Base-by-base conservation (phyloP, 2,888 invertebrate species). In the Melitaea athalia region DNA sequence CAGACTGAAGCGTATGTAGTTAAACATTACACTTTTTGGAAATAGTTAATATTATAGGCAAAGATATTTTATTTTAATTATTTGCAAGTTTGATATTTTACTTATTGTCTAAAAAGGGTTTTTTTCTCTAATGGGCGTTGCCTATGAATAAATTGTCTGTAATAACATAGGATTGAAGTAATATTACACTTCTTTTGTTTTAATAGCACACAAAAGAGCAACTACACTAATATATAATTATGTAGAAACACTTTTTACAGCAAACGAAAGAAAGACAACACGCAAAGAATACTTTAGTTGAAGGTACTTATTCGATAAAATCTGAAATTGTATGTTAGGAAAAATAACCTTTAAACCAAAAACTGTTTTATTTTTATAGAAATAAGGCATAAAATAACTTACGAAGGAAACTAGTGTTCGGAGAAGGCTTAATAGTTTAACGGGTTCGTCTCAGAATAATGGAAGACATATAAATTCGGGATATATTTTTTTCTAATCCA, bases 381-480 rank as follows among this genome's bases (percentile, higher is more conserved):
- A 52, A 63, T 52, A 53, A 53, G 15, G 17, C 49, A 12, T 17
- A 53, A 38, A 62, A 14, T 53, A 15, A 42, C 7, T 31, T 43
- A 17, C 11, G 15, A n/a, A 14, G n/a, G 33, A 6, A 31, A 38
- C 8, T n/a, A 14, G 7, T 59, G 15, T 43, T 59, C 59, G 15
- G 15, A 45, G 15, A 12, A n/a, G 15, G 47, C 45, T 60, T 52
- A 52, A 53, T 52, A 65, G 78, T 79, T 78, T 72, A 77, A 70
- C 73, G 65, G 70, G 71, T 73, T 72, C 72, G 72, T 76, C 76
- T 63, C 72, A 72, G 75, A 79, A 75, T 76, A 74, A 68, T 50
- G 72, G 67, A 75, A 68, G 76, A 75, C 75, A 79, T 79, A 81
- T 77, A 78, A 73, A 75, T 72, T 72, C 69, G 59, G 72, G 76